phyloP scores from a whole-genome alignment of 2,888 invertebrate genomes.

The Dicycla oo region DNA sequence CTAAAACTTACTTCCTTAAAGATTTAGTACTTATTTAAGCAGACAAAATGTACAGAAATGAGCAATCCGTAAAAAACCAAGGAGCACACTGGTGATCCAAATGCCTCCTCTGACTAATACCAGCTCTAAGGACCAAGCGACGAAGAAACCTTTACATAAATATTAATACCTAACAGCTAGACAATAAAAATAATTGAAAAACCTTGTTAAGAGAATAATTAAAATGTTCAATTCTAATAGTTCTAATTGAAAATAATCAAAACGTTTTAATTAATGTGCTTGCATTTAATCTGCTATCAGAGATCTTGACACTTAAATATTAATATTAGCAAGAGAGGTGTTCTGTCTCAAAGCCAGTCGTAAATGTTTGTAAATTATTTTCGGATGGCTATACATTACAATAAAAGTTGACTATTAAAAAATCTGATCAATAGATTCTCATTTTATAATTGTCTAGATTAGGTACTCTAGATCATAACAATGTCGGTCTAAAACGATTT shows the following conservation, averaged over 20 bases:
- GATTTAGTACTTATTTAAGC: too few species aligned
- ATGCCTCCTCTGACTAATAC: neutral
- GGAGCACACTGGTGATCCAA: neutral
- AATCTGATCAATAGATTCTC: neutral
- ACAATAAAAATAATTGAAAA: slow-evolving; percentile 14
- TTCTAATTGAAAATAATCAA: slow-evolving; percentile 25
- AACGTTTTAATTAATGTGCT: neutral
- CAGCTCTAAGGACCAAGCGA: neutral
- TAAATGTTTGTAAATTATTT: neutral
- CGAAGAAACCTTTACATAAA: neutral
- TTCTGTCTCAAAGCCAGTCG: neutral
- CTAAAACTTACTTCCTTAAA: too few species aligned
- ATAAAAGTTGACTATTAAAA: slow-evolving; percentile 1
- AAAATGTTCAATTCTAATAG: neutral
- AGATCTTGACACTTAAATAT: slow-evolving; percentile 8
- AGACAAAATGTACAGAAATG: neutral
- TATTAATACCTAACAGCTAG: neutral
- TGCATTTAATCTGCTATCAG: neutral
- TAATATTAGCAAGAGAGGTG: neutral
- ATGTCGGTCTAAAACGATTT: neutral
- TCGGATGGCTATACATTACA: slow-evolving; percentile 1
- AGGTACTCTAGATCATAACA: too few species aligned
- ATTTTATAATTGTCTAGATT: neutral
- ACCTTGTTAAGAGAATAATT: slow-evolving; percentile 13
- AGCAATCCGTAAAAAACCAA: neutral